These are phyloP conservation scores for Dendrophyllia cribrosa DNA, from an alignment of 64 coral and sea anemone genomes.

Conservation along the genomic window DNA sequence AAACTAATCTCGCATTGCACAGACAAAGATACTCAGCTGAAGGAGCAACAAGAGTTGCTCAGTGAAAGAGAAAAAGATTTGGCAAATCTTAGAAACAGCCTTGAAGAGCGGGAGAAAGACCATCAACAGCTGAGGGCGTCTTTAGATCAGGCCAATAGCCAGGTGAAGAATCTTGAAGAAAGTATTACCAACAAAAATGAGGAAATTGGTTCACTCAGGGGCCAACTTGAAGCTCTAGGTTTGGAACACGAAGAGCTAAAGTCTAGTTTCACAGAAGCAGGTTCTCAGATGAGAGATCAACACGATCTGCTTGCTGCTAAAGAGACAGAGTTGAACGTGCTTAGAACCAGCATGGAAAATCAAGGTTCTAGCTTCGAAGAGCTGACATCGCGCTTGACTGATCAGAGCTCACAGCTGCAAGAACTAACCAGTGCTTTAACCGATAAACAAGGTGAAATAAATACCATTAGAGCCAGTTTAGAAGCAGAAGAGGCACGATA, in stretches of 20 bases:
- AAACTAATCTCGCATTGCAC: conserved; percentile 15
- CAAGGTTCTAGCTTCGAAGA: conserved; percentile 14
- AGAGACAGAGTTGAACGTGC: conserved; percentile 41
- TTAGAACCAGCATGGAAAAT: conserved; percentile 39
- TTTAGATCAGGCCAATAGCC: background rate
- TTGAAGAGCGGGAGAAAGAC: conserved; percentile 14
- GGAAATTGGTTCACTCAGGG: conserved; percentile 21
- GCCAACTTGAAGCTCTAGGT: conserved; percentile 16
- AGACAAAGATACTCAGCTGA: background rate
- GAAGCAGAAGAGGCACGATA: conserved; percentile 6
- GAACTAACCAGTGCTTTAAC: conserved; percentile 3
- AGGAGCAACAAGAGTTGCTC: conserved; percentile 29
- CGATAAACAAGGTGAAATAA: conserved; percentile 11
- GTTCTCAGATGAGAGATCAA: conserved; percentile 42
- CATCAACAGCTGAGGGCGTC: background rate
- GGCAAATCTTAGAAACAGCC: conserved; percentile 28
- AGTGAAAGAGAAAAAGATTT: conserved; percentile 29
- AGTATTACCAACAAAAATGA: conserved; percentile 10
- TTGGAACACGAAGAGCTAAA: conserved; percentile 2
- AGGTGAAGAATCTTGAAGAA: conserved; percentile 31
- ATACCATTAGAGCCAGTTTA: background rate
- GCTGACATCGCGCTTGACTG: conserved; percentile 5
- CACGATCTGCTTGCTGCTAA: conserved; percentile 23
- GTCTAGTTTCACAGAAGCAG: conserved; percentile 15
- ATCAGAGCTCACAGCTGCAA: conserved; percentile 20